phyloP scores from a whole-genome alignment of 2,797 vertebrate genomes.

The Sarcoramphus papa region DNA sequence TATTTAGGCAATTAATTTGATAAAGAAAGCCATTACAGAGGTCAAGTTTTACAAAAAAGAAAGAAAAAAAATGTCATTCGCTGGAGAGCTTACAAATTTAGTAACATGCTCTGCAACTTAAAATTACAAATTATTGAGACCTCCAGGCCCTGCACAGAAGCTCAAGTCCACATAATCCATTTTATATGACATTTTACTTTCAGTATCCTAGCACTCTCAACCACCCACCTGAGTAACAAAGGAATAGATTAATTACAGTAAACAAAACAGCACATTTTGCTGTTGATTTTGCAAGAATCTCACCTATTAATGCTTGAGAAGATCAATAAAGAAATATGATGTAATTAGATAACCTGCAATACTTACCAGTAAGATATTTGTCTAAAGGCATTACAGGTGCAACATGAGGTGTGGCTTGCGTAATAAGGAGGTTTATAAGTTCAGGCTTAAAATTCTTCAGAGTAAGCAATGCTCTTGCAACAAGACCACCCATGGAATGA shows the following conservation, averaged over 20 bases:
- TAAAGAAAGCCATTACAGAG: neutral
- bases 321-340: neutral
- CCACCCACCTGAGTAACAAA: neutral
- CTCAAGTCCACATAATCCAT: neutral
- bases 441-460: conserved; percentile 87
- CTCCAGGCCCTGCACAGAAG: neutral
- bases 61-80: neutral
- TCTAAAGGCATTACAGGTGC: conserved; percentile 92
- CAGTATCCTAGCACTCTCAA: neutral
- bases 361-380: conserved; percentile 86
- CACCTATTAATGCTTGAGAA: neutral
- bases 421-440: conserved; percentile 90
- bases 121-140: neutral
- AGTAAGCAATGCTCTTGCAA: conserved; percentile 91
- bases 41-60: neutral
- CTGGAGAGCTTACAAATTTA: neutral
- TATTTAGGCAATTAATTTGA: neutral
- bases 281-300: neutral
- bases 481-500: conserved; percentile 98
- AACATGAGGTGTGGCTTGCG: conserved; percentile 93
- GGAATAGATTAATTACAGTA: neutral
- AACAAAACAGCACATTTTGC: neutral
- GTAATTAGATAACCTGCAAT: neutral
- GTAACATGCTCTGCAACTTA: neutral
- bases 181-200: neutral